Evolutionary conservation across 1,140 invertebrate genomes (phyloP).

Genomic region (Lasioglossum albipes): DNA sequence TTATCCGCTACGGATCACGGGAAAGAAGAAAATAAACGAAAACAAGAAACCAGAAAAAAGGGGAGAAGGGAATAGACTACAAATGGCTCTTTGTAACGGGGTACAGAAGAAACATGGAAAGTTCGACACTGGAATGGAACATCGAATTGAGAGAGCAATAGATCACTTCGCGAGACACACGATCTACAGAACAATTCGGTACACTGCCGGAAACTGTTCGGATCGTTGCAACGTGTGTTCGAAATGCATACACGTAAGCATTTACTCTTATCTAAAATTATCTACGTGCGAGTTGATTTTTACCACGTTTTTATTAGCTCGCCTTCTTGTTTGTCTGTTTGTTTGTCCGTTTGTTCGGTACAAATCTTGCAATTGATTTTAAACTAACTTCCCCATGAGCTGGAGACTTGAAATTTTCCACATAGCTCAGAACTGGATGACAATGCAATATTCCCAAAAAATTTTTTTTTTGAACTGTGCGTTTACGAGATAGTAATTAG

Average conservation of each 20-base stretch:
- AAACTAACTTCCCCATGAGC: no score
- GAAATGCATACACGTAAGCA: constrained; percentile 4
- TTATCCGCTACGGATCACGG: constrained; percentile 65
- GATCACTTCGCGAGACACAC: constrained; percentile 60
- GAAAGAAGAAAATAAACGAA: constrained; percentile 31
- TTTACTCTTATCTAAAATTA: constrained; percentile 39
- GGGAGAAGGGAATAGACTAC: neutral
- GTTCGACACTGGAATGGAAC: constrained; percentile 50
- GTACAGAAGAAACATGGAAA: constrained; percentile 36
- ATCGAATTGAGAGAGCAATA: constrained; percentile 55
- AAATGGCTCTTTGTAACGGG: constrained; percentile 27
- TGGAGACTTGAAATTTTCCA: no score
- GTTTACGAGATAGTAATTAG: no score
- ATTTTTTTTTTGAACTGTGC: no score
- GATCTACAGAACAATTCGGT: constrained; percentile 51
- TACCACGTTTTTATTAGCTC: no score
- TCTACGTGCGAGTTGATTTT: no score
- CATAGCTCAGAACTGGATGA: no score
- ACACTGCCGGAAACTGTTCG: constrained; percentile 52
- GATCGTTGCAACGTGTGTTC: constrained; percentile 21
- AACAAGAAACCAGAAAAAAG: constrained; percentile 28
- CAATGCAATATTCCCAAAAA: no score
- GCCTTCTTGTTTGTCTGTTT: no score
- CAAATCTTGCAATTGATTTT: no score
- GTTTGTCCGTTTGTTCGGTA: no score